Evolutionary conservation across 1,140 invertebrate species (phyloP).

Genomic region (Carposina sasakii): DNA sequence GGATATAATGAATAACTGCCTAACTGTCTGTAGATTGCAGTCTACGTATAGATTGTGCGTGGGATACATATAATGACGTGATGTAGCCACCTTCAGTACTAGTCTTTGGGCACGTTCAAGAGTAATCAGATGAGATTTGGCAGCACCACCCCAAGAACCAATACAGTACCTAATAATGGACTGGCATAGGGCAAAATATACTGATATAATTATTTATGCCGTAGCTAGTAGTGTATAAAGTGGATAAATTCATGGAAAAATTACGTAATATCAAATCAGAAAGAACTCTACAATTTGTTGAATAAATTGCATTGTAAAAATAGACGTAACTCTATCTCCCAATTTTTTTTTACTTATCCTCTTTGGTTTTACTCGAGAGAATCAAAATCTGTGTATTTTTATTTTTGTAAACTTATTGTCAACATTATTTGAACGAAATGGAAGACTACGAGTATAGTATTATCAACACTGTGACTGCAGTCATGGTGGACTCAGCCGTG

Average conservation of each 20-base stretch:
- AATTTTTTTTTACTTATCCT: background rate
- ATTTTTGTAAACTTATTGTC: background rate
- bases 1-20: background rate
- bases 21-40: background rate
- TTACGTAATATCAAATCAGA: background rate
- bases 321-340: background rate
- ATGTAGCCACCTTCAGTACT: background rate
- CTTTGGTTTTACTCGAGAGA: background rate
- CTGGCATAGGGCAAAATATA: constrained; percentile 3
- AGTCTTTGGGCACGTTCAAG: background rate
- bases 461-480: too few species aligned
- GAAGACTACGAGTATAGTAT: too few species aligned
- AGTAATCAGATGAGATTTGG: background rate
- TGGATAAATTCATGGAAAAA: background rate
- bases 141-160: background rate
- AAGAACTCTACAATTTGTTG: background rate
- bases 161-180: background rate
- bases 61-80: background rate
- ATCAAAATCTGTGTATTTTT: background rate
- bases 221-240: background rate
- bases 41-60: background rate
- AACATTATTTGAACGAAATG: background rate
- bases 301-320: background rate
- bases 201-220: background rate
- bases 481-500: too few species aligned